Percentiles rank a stretch among this genome's conserved stretches.
phyloP scores from a whole-genome alignment of 2,888 invertebrate genomes.

The Labia minor region DNA sequence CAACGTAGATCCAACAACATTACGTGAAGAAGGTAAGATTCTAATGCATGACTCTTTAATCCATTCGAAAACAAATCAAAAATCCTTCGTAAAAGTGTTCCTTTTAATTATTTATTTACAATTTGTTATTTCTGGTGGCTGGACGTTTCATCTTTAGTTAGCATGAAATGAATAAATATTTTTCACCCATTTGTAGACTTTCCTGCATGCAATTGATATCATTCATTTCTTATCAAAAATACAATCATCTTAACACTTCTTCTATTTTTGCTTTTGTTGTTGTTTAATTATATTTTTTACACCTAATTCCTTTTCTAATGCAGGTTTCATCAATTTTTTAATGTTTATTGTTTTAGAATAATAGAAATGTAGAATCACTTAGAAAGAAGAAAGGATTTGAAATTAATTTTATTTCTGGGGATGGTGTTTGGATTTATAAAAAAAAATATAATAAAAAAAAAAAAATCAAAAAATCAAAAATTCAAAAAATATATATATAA shows the following conservation, averaged over 20 bases:
- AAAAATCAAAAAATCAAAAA: no score
- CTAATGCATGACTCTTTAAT: not conserved
- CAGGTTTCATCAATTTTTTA: not conserved
- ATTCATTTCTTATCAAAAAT: not conserved
- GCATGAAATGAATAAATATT: not conserved
- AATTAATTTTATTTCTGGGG: no score
- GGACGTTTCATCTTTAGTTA: slow-evolving; percentile 4
- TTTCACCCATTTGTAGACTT: not conserved
- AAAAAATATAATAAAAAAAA: no score
- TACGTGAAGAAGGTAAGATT: not conserved
- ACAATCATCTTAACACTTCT: slow-evolving; percentile 14
- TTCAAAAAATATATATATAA: no score
- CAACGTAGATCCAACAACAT: not conserved
- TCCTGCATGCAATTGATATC: not conserved
- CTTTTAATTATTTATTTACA: not conserved
- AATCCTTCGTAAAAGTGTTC: not conserved
- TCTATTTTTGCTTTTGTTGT: slow-evolving; percentile 9
- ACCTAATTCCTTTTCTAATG: slow-evolving; percentile 9
- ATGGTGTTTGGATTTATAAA: no score
- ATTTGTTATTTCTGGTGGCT: slow-evolving; percentile 6
- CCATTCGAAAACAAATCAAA: not conserved
- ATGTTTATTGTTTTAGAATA: slow-evolving; percentile 19
- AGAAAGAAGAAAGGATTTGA: no score
- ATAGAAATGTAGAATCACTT: no score
- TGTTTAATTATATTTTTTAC: slow-evolving; percentile 18